Evolutionary conservation across 1,140 invertebrate species (phyloP), one percentile per base, ranked within the genome.

Genomic region (Lucilia cuprina): DNA sequence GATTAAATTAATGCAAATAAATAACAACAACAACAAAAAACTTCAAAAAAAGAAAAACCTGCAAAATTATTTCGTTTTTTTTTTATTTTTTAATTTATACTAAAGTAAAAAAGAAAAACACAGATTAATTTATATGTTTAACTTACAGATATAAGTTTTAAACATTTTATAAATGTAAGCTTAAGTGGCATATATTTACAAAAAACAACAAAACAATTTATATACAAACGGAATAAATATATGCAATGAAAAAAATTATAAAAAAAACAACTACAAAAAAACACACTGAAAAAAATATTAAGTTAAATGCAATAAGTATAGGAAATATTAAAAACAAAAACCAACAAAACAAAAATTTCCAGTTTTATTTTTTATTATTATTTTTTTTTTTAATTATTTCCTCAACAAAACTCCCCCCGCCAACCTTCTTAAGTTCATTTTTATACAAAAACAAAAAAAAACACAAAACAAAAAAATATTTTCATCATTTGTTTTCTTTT

Each of bases 1-100:
- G 89, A 90, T 84, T 90, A 90, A 86, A 82, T 78, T 82, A 82
- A 82, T 35, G n/a, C 21, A 25, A 60, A n/a, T n/a, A n/a, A n/a
- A n/a, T n/a, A n/a, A n/a, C n/a, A n/a, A 49, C 21, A 30, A 30
- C 25, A 60, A 30, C 14, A 30, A 30, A 30, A 30, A 30, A 30
- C 25, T 2, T 30, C 2, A 41, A 13, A 19, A 82, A 82, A 65
- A 25, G 4, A 8, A 49, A 13, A 80, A 80, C 77, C 77, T 80
- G 77, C 77, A 80, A 78, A n/a, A 21, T 60, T 60, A n/a, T 25
- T 70, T 70, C 21, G 17, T 70, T 70, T 25, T 70, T 70, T 19
- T 70, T 65, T 77, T n/a, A n/a, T 5, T 35, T 78, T 47, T 80
- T 78, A 47, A 19, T 17, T 21, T 49, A n/a, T 25, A 50, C n/a